These are phyloP conservation scores for Seriola dumerili DNA, from an alignment of 2,113 vertebrate genomes.

Conservation along the genomic window DNA sequence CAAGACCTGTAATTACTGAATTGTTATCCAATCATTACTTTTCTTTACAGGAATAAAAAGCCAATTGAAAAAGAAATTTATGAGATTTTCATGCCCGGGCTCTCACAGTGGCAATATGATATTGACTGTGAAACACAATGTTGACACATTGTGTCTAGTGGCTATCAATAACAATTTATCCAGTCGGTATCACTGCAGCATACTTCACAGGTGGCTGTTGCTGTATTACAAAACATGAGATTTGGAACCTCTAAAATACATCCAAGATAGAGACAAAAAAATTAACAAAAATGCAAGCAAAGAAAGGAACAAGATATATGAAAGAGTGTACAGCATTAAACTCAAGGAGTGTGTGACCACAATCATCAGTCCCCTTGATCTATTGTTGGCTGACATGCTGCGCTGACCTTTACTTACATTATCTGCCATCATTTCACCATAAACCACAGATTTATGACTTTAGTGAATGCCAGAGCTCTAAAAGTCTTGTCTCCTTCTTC, in stretches of 20 bases:
- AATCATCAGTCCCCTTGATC: slow-evolving; percentile 71
- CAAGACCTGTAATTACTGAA: slow-evolving; percentile 54
- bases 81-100: slow-evolving; percentile 58
- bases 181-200: not conserved
- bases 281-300: slow-evolving; percentile 4
- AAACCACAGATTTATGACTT: slow-evolving; percentile 79
- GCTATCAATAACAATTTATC: slow-evolving; percentile 61
- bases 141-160: slow-evolving; percentile 55
- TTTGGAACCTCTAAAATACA: not conserved
- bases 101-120: slow-evolving; percentile 38
- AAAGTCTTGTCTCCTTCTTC: slow-evolving; percentile 71
- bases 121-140: slow-evolving; percentile 64
- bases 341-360: slow-evolving; percentile 53
- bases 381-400: slow-evolving; percentile 71
- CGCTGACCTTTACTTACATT: slow-evolving; percentile 81
- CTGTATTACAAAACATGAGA: slow-evolving; percentile 13
- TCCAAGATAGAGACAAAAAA: slow-evolving; percentile 12
- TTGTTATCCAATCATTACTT: slow-evolving; percentile 58
- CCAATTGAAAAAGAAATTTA: slow-evolving; percentile 62
- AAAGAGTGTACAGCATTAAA: slow-evolving; percentile 27
- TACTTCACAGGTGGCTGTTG: slow-evolving; percentile 44
- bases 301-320: slow-evolving; percentile 10
- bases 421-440: slow-evolving; percentile 80
- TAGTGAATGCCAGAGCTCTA: slow-evolving; percentile 77
- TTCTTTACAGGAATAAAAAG: slow-evolving; percentile 52